Base-by-base conservation (phyloP, 2,797 vertebrate genomes). In the Phataginus tricuspis region DNA sequence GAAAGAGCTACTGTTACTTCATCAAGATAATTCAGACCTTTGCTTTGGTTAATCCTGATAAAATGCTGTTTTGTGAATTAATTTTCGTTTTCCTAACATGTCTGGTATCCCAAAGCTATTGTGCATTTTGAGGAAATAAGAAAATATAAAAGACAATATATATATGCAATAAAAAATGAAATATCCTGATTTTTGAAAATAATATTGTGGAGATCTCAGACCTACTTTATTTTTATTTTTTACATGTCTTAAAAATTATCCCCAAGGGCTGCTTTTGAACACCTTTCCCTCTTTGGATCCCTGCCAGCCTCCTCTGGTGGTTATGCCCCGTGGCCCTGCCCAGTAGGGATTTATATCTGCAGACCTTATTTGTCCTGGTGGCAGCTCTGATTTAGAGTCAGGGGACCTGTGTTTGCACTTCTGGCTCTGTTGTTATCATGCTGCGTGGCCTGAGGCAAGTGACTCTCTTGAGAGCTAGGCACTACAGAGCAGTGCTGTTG, bases 111-210 rank as follows among this genome's bases (percentile, higher is more conserved):
- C 66, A 88, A 86, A 86, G 88, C 53, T 82, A 72, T 42, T 88
- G 80, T 57, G 19, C 84, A 91, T 86, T 96, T 96, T 45, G 72
- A 78, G 71, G 31, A 96, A 91, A 74, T 77, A 94, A 68, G 85
- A 96, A 91, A 93, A 63, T 64, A 72, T n/a, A 75, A 84, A 75
- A 93, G 29, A 69, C 6, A 64, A 15, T 37, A 21, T 59, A 49
- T 80, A 61, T 4, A 19, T 83, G 79, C 77, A 90, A 29, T 91
- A 96, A 92, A 68, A 69, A 23, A n/a, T 59, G 72, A 34, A 78
- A 51, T 71, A 19, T 57, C 83, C 72, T 91, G 27, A 55, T 39
- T 94, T 93, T 79, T 84, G 27, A 92, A 91, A 96, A 88, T 84
- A 53, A 42, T 72, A 55, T 68, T 79, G 27, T 77, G 18, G 57